A percentile compares a stretch with the other conserved stretches of the same genome.
These are phyloP conservation scores for Trididemnum clinides DNA, from an alignment of 23 tunicate genomes.

Conservation along the genomic window DNA sequence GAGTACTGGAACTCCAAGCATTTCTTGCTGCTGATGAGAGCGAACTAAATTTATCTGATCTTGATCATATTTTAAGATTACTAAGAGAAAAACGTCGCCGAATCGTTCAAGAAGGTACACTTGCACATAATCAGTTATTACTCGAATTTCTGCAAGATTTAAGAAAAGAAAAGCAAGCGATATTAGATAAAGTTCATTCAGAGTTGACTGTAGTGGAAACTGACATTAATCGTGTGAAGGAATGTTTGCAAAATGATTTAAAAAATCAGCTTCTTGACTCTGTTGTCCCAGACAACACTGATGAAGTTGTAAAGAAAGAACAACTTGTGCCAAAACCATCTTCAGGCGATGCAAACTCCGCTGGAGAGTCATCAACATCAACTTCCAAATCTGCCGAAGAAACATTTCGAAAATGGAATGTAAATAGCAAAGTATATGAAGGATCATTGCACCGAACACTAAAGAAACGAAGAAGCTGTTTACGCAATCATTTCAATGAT, in stretches of 20 bases:
- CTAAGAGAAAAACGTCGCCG: slow-evolving; percentile 67
- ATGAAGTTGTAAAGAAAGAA: slow-evolving; percentile 61
- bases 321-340: slow-evolving; percentile 92
- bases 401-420: slow-evolving; percentile 59
- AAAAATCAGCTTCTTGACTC: slow-evolving; percentile 47
- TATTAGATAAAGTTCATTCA: slow-evolving; percentile 44
- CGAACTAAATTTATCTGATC: slow-evolving; percentile 63
- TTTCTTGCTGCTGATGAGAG: slow-evolving; percentile 68
- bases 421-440: slow-evolving; percentile 58
- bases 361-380: slow-evolving; percentile 5
- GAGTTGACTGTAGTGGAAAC: slow-evolving; percentile 75
- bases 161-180: slow-evolving; percentile 53
- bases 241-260: slow-evolving; percentile 53
- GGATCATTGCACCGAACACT: slow-evolving; percentile 69
- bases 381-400: slow-evolving; percentile 20
- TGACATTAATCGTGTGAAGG: slow-evolving; percentile 67
- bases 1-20: slow-evolving; percentile 81
- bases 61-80: slow-evolving; percentile 78
- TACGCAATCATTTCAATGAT: slow-evolving; percentile 75
- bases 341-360: not conserved
- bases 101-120: slow-evolving; percentile 70
- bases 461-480: slow-evolving; percentile 49
- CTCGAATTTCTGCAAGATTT: slow-evolving; percentile 79
- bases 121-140: slow-evolving; percentile 72
- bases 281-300: slow-evolving; percentile 72